phyloP scores from a whole-genome alignment of 2,888 invertebrate genomes.

The Phaonia tiefii region DNA sequence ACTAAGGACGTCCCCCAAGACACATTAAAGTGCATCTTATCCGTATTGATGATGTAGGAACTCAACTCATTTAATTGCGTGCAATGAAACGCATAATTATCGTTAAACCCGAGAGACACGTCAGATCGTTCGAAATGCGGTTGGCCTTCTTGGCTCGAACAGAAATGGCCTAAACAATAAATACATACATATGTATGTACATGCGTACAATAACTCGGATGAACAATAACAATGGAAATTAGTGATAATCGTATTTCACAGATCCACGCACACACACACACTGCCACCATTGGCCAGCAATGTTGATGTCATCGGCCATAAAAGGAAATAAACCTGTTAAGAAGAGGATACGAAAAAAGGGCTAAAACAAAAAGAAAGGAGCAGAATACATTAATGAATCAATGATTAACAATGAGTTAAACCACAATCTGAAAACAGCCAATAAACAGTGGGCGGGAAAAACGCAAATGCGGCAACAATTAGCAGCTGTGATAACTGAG shows the following conservation, averaged over 20 bases:
- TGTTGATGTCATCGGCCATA: no score
- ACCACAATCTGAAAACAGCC: background rate
- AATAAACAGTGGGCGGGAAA: constrained; percentile 13
- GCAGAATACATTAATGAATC: constrained; percentile 18
- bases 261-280: background rate
- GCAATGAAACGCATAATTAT: constrained; percentile 67
- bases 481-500: no score
- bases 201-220: constrained; percentile 28
- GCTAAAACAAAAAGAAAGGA: constrained; percentile 1
- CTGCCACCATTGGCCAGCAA: no score
- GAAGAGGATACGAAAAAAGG: background rate
- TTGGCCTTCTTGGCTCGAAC: constrained; percentile 62
- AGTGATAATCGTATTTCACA: constrained; percentile 34
- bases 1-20: background rate
- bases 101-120: constrained; percentile 56
- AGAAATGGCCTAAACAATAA: constrained; percentile 2
- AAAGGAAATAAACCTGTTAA: constrained; percentile 27
- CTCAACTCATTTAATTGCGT: constrained; percentile 67
- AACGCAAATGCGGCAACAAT: no score
- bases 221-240: constrained; percentile 30
- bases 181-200: no score
- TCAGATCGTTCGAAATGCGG: constrained; percentile 68
- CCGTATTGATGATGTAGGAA: background rate
- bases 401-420: constrained; percentile 6
- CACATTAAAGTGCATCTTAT: constrained; percentile 23